These are phyloP conservation scores for Pseudonaja textilis DNA, from an alignment of 2,113 vertebrate genomes.

Conservation along the genomic window DNA sequence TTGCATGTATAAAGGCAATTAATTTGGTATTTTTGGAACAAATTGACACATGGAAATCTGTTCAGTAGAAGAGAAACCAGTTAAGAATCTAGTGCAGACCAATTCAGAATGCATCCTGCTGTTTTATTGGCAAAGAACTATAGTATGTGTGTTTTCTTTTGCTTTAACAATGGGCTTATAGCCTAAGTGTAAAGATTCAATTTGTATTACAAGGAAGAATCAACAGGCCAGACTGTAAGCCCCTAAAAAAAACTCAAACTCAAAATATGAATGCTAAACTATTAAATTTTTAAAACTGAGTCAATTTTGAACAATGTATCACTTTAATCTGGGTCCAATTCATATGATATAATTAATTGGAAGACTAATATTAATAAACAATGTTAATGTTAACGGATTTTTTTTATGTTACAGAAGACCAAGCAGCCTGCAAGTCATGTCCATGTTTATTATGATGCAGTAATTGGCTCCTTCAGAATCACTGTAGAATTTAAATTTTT, in stretches of 20 bases:
- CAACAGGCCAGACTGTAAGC: not conserved
- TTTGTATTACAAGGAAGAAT: not conserved
- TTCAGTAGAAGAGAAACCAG: not conserved
- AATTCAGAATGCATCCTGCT: constrained; percentile 6
- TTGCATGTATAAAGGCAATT: not conserved
- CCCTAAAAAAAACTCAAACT: constrained; percentile 26
- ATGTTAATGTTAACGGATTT: not conserved
- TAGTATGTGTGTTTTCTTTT: not conserved
- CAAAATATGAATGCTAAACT: constrained; percentile 24
- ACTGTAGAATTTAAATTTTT: not conserved
- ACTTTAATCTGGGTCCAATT: not conserved
- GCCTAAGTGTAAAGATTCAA: constrained; percentile 7
- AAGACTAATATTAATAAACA: not conserved
- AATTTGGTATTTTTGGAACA: not conserved
- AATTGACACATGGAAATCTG: accelerated
- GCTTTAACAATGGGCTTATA: constrained; percentile 39
- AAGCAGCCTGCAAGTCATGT: not conserved
- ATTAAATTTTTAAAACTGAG: not conserved
- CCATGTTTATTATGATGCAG: not conserved
- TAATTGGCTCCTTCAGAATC: not conserved
- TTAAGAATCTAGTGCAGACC: not conserved
- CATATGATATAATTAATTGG: not conserved
- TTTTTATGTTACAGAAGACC: not conserved
- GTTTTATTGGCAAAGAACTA: constrained; percentile 1
- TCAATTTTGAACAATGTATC: not conserved